A percentile compares a stretch with the other conserved stretches of the same genome.
phyloP scores from a whole-genome alignment of 2,888 invertebrate species.

The Mayetiola destructor region DNA sequence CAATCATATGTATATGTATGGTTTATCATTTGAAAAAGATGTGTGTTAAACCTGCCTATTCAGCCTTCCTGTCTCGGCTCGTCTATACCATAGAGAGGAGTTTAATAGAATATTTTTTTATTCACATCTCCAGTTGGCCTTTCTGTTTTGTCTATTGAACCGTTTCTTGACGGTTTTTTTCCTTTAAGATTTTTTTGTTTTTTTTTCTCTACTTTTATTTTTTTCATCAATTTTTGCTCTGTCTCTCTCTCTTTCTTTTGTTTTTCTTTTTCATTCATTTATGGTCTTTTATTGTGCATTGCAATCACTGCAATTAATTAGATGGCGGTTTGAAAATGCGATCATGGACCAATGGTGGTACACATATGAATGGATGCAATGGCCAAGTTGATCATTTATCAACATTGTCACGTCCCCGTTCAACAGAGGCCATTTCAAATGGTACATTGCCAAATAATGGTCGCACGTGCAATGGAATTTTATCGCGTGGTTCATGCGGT shows the following conservation, averaged over 20 bases:
- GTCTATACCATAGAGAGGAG: too few species aligned
- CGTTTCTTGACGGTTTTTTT: too few species aligned
- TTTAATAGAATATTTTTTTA: too few species aligned
- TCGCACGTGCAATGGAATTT: constrained; percentile 17
- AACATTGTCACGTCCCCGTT: constrained; percentile 16
- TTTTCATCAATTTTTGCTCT: neutral
- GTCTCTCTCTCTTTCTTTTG: neutral
- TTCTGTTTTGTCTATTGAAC: too few species aligned
- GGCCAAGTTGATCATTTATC: constrained; percentile 15
- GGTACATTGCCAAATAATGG: constrained; percentile 10
- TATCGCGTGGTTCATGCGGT: constrained; percentile 20
- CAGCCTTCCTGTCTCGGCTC: too few species aligned
- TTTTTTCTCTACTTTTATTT: too few species aligned
- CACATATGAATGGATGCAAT: neutral
- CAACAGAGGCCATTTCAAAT: constrained; percentile 16
- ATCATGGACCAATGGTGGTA: constrained; percentile 7
- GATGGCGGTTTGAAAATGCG: constrained; percentile 13
- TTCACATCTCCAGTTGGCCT: too few species aligned
- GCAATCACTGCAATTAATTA: neutral
- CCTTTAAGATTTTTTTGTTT: too few species aligned
- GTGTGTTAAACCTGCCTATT: too few species aligned
- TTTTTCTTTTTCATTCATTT: neutral
- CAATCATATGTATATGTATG: too few species aligned
- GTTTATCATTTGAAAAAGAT: too few species aligned
- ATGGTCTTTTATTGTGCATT: neutral